phyloP scores from a whole-genome alignment of 1,140 invertebrate genomes.

The Protaetia brevitarsis region DNA sequence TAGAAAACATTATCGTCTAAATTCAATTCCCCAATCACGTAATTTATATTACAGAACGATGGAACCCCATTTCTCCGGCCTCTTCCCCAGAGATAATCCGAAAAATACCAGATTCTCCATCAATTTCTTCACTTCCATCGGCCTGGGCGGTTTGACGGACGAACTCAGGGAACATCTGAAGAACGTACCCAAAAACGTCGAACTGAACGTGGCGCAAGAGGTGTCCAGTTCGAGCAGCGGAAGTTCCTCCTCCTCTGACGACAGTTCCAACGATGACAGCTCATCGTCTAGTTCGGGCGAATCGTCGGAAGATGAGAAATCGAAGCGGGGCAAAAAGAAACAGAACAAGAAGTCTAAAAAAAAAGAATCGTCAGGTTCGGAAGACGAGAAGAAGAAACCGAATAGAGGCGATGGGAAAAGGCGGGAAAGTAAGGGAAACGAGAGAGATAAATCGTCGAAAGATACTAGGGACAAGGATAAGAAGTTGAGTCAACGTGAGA shows the following conservation, averaged over 20 bases:
- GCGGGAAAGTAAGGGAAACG: slow-evolving; percentile 40
- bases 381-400: background rate
- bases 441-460: slow-evolving; percentile 42
- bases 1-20: slow-evolving; percentile 7
- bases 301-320: slow-evolving; percentile 30
- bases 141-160: slow-evolving; percentile 93
- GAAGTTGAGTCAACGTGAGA: slow-evolving; percentile 17
- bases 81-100: slow-evolving; percentile 95
- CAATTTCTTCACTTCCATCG: slow-evolving; percentile 99
- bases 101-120: slow-evolving; percentile 97
- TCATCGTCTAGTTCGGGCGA: slow-evolving; percentile 32
- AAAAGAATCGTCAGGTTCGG: background rate
- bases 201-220: slow-evolving; percentile 41
- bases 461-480: slow-evolving; percentile 35
- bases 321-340: slow-evolving; percentile 32
- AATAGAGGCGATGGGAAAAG: slow-evolving; percentile 36
- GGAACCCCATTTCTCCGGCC: slow-evolving; percentile 80
- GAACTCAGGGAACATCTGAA: slow-evolving; percentile 89
- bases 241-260: slow-evolving; percentile 36
- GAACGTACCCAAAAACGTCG: slow-evolving; percentile 65
- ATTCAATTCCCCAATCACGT: too few species aligned
- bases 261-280: background rate
- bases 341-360: slow-evolving; percentile 25
- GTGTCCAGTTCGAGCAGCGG: slow-evolving; percentile 34
- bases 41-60: slow-evolving; percentile 63